Conservation (phyloP, 2,888 invertebrate genomes). For the Heliconius charithonia region DNA sequence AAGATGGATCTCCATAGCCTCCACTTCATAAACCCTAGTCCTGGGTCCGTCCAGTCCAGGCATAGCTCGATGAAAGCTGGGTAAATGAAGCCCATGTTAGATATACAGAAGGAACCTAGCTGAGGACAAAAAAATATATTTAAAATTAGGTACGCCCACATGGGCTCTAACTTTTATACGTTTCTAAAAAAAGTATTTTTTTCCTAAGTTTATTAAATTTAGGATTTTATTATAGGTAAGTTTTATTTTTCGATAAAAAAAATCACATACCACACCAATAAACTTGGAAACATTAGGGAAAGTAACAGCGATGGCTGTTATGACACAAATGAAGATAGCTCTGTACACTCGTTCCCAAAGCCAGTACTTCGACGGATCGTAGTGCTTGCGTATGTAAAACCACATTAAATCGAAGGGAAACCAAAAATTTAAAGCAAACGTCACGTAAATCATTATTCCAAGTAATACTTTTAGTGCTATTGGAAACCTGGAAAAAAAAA, state of each 20-base stretch:
- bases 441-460: slow-evolving; percentile 57
- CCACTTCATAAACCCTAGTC: slow-evolving; percentile 57
- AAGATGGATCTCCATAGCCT: slow-evolving; percentile 51
- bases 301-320: slow-evolving; percentile 51
- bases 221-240: too few species aligned
- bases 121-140: slow-evolving; percentile 42
- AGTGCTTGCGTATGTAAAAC: slow-evolving; percentile 55
- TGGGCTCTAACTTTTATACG: too few species aligned
- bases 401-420: slow-evolving; percentile 62
- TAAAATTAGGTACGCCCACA: too few species aligned
- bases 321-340: slow-evolving; percentile 49
- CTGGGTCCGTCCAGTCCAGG: slow-evolving; percentile 61
- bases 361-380: slow-evolving; percentile 53
- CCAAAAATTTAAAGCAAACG: slow-evolving; percentile 62
- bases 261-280: slow-evolving; percentile 59
- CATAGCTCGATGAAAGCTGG: slow-evolving; percentile 61
- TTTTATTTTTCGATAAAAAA: too few species aligned
- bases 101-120: slow-evolving; percentile 60
- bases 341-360: slow-evolving; percentile 64
- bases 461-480: slow-evolving; percentile 57
- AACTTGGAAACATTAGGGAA: slow-evolving; percentile 59
- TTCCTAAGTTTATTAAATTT: too few species aligned
- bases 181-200: too few species aligned
- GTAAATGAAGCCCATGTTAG: slow-evolving; percentile 60
- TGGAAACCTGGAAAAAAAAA: slow-evolving; percentile 54